A percentile compares a stretch with the other conserved stretches of the same genome.
phyloP scores from a whole-genome alignment of 2,888 invertebrate genomes.

The Celastrina argiolus region DNA sequence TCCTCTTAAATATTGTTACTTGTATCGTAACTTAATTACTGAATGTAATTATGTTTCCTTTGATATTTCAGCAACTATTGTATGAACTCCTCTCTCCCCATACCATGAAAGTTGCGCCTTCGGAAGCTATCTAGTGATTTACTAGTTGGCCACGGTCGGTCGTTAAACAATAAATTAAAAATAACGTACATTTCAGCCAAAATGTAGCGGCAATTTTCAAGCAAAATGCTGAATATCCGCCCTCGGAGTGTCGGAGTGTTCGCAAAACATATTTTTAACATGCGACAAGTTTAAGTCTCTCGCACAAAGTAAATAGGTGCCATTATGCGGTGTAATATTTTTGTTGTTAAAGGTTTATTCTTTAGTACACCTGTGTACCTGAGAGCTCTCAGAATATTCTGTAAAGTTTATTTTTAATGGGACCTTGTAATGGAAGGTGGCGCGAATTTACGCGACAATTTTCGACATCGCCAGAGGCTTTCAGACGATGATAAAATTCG shows the following conservation, averaged over 20 bases:
- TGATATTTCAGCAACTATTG: too few relatives aligned
- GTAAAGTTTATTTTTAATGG: slow-evolving; percentile 73
- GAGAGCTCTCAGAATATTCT: slow-evolving; percentile 66
- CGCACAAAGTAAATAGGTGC: slow-evolving; percentile 12
- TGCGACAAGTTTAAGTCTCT: slow-evolving; percentile 17
- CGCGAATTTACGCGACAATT: slow-evolving; percentile 68
- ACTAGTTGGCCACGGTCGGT: neutral
- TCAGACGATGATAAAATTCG: slow-evolving; percentile 50
- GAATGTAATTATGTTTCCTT: too few relatives aligned
- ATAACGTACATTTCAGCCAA: neutral
- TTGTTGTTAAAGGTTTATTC: slow-evolving; percentile 47
- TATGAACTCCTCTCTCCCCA: too few relatives aligned
- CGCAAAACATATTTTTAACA: slow-evolving; percentile 13
- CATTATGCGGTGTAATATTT: slow-evolving; percentile 18
- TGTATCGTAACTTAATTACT: too few relatives aligned
- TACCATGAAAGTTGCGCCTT: too few relatives aligned
- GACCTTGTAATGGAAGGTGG: slow-evolving; percentile 65
- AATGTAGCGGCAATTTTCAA: neutral
- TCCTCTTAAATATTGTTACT: too few relatives aligned
- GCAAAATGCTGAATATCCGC: slow-evolving; percentile 13
- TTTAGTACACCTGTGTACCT: slow-evolving; percentile 71
- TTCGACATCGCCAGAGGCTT: slow-evolving; percentile 68
- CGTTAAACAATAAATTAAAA: neutral
- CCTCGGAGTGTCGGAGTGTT: slow-evolving; percentile 1
- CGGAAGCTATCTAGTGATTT: neutral